Evolutionary conservation across 1,140 invertebrate genomes (phyloP), one percentile per base, ranked within the genome.

Genomic region (Rhopalosiphum padi): DNA sequence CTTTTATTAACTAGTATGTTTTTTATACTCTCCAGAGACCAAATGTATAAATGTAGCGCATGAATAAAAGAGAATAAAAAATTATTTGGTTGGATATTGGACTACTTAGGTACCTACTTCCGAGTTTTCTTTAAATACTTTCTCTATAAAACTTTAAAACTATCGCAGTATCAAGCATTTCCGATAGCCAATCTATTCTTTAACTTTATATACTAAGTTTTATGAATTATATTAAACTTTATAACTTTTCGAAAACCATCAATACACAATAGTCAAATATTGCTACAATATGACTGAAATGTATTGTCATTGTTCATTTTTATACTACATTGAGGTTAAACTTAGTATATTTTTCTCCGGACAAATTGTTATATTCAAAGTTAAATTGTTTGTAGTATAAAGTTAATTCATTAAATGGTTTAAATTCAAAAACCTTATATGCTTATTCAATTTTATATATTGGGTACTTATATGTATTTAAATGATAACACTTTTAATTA

Each of bases 61-160:
- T 87, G 86, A 46, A 87, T 87, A 87, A 87, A 87, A 51, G 86
- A 87, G 86, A 87, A 87, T 48, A 87, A 48, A 87, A 87, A 87
- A 48, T 87, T 87, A 87, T 87, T 87, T 22, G 86, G 46, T 18
- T 46, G 18, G 46, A 48, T 87, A 87, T 87, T 18, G 86, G 30
- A 46, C 86, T 87, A 87, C n/a, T n/a, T 87, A 87, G 6, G 30
- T 48, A n/a, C 11, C 8, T 77, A n/a, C 43, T n/a, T 87, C 30
- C 43, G 1, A 87, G 86, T 51, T 87, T 87, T 48, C 43, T 87
- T 51, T 87, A 87, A 87, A 87, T 87, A 87, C 46, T 48, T 48
- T 48, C 30, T 87, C 86, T 53, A 89, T 35, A 89, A 53, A 89
- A 89, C 87, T 89, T 89, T 35, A 89, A 53, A 89, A 89, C 87